Evolutionary conservation across 2,113 vertebrate genomes (phyloP).

Genomic region (Gila orcuttii): DNA sequence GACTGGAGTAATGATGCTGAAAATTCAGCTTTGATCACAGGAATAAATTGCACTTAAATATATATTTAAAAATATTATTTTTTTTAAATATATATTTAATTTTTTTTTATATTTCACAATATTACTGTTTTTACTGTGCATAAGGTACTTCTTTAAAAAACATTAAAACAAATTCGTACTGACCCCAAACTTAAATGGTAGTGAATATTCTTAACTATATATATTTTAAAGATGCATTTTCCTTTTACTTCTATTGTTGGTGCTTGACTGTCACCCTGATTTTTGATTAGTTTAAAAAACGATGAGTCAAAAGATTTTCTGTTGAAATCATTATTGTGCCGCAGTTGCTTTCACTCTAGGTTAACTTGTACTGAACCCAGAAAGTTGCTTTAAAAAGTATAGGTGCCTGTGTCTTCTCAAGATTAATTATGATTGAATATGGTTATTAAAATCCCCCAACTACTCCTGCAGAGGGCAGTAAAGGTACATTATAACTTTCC

Average conservation of each 20-base stretch:
- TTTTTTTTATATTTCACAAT: neutral
- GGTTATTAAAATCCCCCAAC: neutral
- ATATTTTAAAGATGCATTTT: neutral
- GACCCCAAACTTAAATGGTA: neutral
- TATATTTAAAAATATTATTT: no score
- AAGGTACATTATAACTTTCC: neutral
- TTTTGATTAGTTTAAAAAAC: neutral
- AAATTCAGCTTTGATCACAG: neutral
- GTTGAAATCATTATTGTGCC: neutral
- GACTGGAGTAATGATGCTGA: neutral
- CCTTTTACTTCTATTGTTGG: neutral
- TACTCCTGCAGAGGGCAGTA: constrained; percentile 50
- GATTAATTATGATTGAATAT: neutral
- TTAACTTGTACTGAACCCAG: constrained; percentile 1
- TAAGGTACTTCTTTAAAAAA: no score
- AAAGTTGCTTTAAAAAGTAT: neutral
- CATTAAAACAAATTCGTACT: no score
- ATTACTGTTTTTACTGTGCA: neutral
- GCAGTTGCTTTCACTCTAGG: neutral
- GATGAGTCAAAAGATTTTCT: neutral
- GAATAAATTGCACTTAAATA: neutral
- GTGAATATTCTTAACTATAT: neutral
- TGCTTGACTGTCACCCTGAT: neutral
- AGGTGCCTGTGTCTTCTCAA: neutral
- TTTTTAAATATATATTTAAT: neutral